Conservation (phyloP, 2,113 vertebrate genomes). For the Lasiurus borealis region DNA sequence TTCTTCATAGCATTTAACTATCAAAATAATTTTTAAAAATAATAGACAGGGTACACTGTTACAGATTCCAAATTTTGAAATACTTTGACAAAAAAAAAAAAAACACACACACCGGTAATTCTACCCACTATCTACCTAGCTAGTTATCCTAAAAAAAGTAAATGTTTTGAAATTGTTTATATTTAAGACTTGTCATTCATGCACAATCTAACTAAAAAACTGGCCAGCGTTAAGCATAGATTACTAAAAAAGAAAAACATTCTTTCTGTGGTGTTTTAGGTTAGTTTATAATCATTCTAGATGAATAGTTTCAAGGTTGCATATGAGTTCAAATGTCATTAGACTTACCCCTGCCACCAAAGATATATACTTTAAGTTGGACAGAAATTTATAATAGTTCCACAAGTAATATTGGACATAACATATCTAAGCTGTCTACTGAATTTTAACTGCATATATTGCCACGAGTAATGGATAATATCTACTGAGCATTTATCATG, state of each 20-base stretch:
- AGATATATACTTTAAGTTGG: not conserved
- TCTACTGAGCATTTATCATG: not conserved
- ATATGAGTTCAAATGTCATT: not conserved
- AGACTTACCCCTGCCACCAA: not conserved
- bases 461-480: not conserved
- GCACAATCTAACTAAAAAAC: not conserved
- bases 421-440: too few species aligned
- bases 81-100: not conserved
- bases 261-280: not conserved
- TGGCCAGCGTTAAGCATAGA: not conserved
- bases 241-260: not conserved
- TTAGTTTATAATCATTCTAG: not conserved
- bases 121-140: not conserved
- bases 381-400: not conserved
- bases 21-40: conserved; percentile 2
- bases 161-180: not conserved
- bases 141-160: not conserved
- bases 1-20: not conserved
- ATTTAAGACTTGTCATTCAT: not conserved
- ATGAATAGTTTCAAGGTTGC: not conserved
- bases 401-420: not conserved
- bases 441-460: too few species aligned
- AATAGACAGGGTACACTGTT: not conserved
- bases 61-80: not conserved
- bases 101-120: not conserved